phyloP scores from a whole-genome alignment of 2,113 vertebrate species.

The Myiagra hebetior region DNA sequence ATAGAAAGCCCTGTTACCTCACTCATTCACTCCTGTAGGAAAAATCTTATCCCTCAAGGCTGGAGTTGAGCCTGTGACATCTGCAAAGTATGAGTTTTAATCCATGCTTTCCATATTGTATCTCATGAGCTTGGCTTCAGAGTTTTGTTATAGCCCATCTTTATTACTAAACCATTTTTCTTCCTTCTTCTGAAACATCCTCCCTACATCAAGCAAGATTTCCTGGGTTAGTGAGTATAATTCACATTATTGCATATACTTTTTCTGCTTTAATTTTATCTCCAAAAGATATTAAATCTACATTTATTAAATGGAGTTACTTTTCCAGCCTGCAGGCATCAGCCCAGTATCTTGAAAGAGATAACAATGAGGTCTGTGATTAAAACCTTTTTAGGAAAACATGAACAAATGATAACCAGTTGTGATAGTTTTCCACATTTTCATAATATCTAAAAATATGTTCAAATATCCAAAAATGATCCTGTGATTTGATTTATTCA shows the following conservation, averaged over 20 bases:
- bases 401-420: slow-evolving; percentile 80
- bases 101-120: slow-evolving; percentile 12
- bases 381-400: slow-evolving; percentile 73
- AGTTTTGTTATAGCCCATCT: background rate
- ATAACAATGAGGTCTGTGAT: slow-evolving; percentile 68
- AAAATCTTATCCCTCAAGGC: background rate
- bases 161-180: slow-evolving; percentile 38
- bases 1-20: background rate
- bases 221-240: slow-evolving; percentile 33
- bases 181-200: slow-evolving; percentile 34
- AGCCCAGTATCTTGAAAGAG: slow-evolving; percentile 60
- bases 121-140: background rate
- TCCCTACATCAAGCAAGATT: slow-evolving; percentile 41
- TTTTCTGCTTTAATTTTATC: slow-evolving; percentile 67
- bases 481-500: slow-evolving; percentile 83
- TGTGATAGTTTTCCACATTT: slow-evolving; percentile 78
- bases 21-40: background rate
- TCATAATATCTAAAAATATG: slow-evolving; percentile 80
- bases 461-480: slow-evolving; percentile 79
- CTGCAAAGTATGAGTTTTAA: background rate
- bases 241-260: slow-evolving; percentile 27
- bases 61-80: slow-evolving; percentile 2
- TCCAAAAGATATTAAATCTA: slow-evolving; percentile 66
- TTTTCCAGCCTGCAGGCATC: slow-evolving; percentile 54
- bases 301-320: slow-evolving; percentile 69